Conservation (phyloP, 2,113 vertebrate species). For the Eclectus roratus region DNA sequence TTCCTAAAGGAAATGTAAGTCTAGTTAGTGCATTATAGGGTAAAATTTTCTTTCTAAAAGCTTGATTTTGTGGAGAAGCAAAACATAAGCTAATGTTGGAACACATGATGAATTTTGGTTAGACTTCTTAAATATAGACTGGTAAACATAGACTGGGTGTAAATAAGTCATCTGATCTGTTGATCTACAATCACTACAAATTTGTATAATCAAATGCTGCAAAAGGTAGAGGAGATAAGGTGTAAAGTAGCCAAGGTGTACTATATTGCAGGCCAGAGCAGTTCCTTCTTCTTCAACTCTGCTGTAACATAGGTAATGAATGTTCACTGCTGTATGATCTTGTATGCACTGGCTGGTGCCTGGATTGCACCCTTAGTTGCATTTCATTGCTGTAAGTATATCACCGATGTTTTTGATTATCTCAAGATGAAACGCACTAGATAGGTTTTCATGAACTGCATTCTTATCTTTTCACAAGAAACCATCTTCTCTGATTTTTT, state of each 20-base stretch:
- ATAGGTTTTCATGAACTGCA: not conserved
- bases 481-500: not conserved
- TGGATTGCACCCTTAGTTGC: not conserved
- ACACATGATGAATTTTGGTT: not conserved
- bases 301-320: not conserved
- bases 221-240: not conserved
- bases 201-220: not conserved
- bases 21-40: not conserved
- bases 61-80: not conserved
- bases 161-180: not conserved
- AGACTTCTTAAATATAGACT: not conserved
- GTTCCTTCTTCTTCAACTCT: not conserved
- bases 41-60: not conserved
- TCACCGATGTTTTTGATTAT: not conserved
- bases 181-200: not conserved
- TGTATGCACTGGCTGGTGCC: not conserved
- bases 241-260: not conserved
- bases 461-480: not conserved
- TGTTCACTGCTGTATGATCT: not conserved
- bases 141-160: not conserved
- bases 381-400: not conserved
- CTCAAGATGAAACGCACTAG: not conserved
- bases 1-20: slow-evolving; percentile 19
- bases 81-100: not conserved
- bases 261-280: not conserved